These are phyloP conservation scores for Caenorhabditis remanei DNA, from an alignment of 1,140 invertebrate species.

Conservation along the genomic window DNA sequence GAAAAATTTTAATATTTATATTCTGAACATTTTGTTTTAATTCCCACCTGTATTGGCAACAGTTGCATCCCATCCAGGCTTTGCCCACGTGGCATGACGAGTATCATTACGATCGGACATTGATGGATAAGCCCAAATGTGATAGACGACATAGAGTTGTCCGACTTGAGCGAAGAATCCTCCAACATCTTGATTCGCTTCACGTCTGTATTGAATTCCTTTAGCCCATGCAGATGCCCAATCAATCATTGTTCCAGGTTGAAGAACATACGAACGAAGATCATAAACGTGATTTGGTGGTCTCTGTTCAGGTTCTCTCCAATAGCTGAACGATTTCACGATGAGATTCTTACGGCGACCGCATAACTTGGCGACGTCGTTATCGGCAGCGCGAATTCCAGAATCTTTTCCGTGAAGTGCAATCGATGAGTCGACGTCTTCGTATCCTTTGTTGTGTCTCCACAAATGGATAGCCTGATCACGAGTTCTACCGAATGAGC, in stretches of 20 bases:
- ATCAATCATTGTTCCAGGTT: constrained; percentile 78
- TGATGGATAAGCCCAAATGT: constrained; percentile 76
- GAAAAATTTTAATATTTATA: constrained; percentile 54
- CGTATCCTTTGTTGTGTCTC: constrained; percentile 74
- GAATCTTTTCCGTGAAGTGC: constrained; percentile 57
- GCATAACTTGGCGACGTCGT: constrained; percentile 71
- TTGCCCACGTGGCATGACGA: constrained; percentile 75
- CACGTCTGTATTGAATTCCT: constrained; percentile 76
- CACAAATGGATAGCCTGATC: constrained; percentile 77
- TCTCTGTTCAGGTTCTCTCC: constrained; percentile 74
- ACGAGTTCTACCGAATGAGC: constrained; percentile 74
- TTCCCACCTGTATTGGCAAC: constrained; percentile 75
- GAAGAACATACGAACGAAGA: constrained; percentile 74
- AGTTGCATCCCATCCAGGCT: constrained; percentile 77
- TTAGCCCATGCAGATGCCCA: constrained; percentile 78
- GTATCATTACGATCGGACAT: constrained; percentile 73
- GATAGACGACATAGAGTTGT: constrained; percentile 77
- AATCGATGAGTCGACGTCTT: constrained; percentile 68
- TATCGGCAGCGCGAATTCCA: constrained; percentile 67
- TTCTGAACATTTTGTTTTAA: not conserved
- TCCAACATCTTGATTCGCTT: constrained; percentile 77
- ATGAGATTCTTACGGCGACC: constrained; percentile 65
- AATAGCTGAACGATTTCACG: constrained; percentile 73
- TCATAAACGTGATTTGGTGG: constrained; percentile 74
- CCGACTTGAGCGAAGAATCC: constrained; percentile 76